These are phyloP conservation scores for Neosalanx taihuensis DNA, from an alignment of 2,797 vertebrate genomes.

Conservation along the genomic window DNA sequence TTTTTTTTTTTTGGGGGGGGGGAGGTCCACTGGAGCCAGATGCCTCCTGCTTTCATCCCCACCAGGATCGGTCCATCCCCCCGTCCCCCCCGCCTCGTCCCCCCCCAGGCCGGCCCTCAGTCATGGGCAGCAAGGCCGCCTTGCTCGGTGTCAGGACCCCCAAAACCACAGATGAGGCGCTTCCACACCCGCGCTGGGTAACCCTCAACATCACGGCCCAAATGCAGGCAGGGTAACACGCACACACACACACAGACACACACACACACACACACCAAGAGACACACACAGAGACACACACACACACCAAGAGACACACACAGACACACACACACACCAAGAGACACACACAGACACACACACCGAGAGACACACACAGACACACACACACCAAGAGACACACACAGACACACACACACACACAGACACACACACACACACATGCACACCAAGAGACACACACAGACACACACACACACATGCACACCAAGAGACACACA, in stretches of 20 bases:
- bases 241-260: neutral
- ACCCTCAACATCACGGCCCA: conserved; percentile 44
- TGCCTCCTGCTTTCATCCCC: conserved; percentile 94
- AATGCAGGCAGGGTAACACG: neutral
- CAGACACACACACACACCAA: conserved; percentile 22
- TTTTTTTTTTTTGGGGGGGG: no score
- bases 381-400: no score
- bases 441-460: no score
- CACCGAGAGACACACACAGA: no score
- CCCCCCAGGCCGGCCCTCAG: conserved; percentile 81
- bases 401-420: no score
- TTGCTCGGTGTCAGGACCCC: conserved; percentile 78
- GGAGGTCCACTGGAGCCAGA: conserved; percentile 92
- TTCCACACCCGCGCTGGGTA: conserved; percentile 24
- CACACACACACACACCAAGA: conserved; percentile 4
- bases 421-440: no score
- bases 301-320: no score
- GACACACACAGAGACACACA: conserved; percentile 8
- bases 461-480: no score
- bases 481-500: no score
- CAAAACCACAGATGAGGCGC: conserved; percentile 10
- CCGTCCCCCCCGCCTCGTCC: no score
- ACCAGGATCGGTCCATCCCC: conserved; percentile 89
- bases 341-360: no score
- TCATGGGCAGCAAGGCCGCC: conserved; percentile 87